phyloP scores from a whole-genome alignment of 2,113 vertebrate species.

The Osmerus eperlanus region DNA sequence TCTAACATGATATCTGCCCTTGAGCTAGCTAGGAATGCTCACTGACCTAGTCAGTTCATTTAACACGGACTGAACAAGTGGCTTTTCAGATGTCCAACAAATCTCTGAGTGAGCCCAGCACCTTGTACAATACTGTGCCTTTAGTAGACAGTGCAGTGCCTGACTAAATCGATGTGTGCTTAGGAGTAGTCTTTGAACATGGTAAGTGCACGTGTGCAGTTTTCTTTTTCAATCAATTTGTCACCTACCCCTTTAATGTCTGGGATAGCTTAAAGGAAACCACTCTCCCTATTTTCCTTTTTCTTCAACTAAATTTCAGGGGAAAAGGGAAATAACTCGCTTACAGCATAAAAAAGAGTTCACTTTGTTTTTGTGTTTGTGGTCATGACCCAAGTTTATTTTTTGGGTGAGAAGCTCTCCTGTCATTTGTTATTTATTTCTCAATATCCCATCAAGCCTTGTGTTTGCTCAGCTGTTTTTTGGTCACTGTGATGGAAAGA shows the following conservation, averaged over 20 bases:
- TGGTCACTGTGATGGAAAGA: constrained; percentile 8
- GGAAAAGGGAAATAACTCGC: not conserved
- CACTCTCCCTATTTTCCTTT: too few relatives aligned
- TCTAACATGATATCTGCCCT: not conserved
- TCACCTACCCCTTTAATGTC: not conserved
- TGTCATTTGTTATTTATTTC: constrained; percentile 17
- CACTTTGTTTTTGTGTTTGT: constrained; percentile 5
- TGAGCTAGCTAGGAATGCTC: not conserved
- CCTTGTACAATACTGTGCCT: too few relatives aligned
- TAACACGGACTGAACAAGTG: not conserved
- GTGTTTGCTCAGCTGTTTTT: constrained; percentile 35
- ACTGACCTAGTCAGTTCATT: not conserved
- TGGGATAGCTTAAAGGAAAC: not conserved
- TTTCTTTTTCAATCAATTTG: not conserved
- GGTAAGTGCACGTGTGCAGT: not conserved
- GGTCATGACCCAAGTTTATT: not conserved
- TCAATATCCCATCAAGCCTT: not conserved
- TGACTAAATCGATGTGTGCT: not conserved
- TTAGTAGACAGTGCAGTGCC: not conserved
- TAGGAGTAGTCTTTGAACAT: not conserved
- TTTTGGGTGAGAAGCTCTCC: constrained; percentile 7
- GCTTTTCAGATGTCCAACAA: not conserved
- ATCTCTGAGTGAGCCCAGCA: not conserved
- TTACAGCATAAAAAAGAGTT: not conserved
- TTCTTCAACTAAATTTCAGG: not conserved